Evolutionary conservation across 2,113 vertebrate genomes (phyloP).

Genomic region (Aptenodytes patagonicus): DNA sequence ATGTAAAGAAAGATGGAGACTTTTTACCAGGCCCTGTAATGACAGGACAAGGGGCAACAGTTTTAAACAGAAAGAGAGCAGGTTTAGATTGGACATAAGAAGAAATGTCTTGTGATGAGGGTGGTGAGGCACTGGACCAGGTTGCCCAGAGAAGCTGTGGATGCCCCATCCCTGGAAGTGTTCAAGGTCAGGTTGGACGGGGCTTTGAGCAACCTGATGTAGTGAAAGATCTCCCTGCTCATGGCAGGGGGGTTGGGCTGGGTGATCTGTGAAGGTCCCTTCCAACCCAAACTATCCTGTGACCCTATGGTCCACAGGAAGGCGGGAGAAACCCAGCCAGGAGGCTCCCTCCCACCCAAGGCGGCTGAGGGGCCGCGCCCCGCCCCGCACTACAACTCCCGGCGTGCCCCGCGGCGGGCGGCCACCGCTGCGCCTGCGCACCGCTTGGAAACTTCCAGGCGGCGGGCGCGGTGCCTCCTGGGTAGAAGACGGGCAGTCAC

Average conservation of each 20-base stretch:
- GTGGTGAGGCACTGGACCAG: no score
- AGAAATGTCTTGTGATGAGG: background rate
- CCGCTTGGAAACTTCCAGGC: slow-evolving; percentile 44
- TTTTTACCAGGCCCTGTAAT: background rate
- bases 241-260: no score
- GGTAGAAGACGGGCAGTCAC: slow-evolving; percentile 74
- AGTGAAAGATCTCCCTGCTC: background rate
- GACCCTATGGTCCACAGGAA: rapidly evolving
- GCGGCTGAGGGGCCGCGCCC: no score
- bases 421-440: background rate
- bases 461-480: slow-evolving; percentile 41
- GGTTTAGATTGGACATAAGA: background rate
- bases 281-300: rapidly evolving
- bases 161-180: no score
- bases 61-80: background rate
- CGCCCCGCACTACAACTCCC: slow-evolving; percentile 27
- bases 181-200: background rate
- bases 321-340: background rate
- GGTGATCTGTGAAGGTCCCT: background rate
- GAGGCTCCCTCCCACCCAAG: background rate
- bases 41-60: background rate
- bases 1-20: background rate
- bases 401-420: background rate
- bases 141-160: background rate
- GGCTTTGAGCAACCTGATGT: background rate